phyloP scores from a whole-genome alignment of 2,797 vertebrate species.

The Triplophysa yarkandensis region DNA sequence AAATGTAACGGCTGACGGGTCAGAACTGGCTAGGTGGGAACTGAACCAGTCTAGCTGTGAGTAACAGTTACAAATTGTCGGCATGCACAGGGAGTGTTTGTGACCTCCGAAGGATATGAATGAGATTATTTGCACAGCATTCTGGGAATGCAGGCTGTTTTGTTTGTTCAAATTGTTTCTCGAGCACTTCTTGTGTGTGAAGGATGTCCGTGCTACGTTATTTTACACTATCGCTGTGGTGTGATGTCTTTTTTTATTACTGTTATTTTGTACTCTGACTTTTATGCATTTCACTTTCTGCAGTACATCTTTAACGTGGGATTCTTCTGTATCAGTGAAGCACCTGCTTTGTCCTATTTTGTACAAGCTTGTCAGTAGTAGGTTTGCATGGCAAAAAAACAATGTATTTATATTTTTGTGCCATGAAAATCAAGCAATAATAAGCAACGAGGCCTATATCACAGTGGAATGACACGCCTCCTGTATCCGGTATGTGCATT shows the following conservation, averaged over 20 bases:
- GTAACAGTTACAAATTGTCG: neutral
- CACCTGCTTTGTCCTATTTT: slow-evolving; percentile 64
- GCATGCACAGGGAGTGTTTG: neutral
- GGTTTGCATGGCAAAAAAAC: slow-evolving; percentile 85
- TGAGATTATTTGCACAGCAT: slow-evolving; percentile 80
- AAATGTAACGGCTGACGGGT: neutral
- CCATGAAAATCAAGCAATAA: slow-evolving; percentile 88
- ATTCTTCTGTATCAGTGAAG: slow-evolving; percentile 75
- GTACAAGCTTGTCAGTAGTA: slow-evolving; percentile 73
- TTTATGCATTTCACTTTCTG: slow-evolving; percentile 80
- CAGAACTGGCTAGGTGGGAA: neutral
- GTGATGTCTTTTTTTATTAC: slow-evolving; percentile 77
- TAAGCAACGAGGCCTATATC: slow-evolving; percentile 46
- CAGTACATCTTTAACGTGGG: slow-evolving; percentile 81
- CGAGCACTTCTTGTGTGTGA: slow-evolving; percentile 79
- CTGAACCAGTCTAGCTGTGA: neutral
- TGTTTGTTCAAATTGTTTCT: slow-evolving; percentile 62
- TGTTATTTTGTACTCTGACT: slow-evolving; percentile 69
- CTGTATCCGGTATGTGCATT: slow-evolving; percentile 55
- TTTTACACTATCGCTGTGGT: too few relatives aligned
- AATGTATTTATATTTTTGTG: slow-evolving; percentile 83
- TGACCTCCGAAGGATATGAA: slow-evolving; percentile 30
- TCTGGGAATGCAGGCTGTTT: slow-evolving; percentile 77
- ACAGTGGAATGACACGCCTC: slow-evolving; percentile 49
- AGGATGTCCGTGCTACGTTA: slow-evolving; percentile 72